Conservation (phyloP, 2,113 vertebrate species). For the Myotis davidii region DNA sequence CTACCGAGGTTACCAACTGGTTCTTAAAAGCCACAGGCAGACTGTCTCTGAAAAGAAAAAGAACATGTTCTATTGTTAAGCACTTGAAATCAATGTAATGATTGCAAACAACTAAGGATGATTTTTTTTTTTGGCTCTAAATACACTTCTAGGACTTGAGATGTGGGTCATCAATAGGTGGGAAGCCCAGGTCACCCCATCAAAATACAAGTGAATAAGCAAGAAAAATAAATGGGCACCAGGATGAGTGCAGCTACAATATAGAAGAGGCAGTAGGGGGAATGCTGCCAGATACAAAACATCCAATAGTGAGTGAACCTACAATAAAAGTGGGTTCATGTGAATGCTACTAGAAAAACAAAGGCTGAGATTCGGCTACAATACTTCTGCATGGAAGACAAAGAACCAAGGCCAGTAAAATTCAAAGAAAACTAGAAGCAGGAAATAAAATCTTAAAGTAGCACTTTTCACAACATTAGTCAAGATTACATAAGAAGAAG, state of each 20-base stretch:
- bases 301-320: neutral
- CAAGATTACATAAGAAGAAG: neutral
- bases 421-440: neutral
- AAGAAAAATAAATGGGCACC: neutral
- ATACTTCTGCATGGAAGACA: neutral
- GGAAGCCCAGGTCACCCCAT: neutral
- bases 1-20: neutral
- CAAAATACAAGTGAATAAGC: neutral
- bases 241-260: neutral
- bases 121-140: neutral
- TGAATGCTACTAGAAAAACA: neutral
- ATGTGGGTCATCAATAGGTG: neutral
- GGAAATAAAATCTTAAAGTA: neutral
- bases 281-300: neutral
- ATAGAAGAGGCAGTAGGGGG: neutral
- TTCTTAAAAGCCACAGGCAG: neutral
- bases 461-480: neutral
- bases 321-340: neutral
- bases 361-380: neutral
- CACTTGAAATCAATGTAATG: neutral
- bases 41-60: conserved; percentile 6
- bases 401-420: neutral
- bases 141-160: neutral
- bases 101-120: neutral
- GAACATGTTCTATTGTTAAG: neutral